phyloP scores from a whole-genome alignment of 2,113 vertebrate genomes.

The Benitochromis conjunctus region DNA sequence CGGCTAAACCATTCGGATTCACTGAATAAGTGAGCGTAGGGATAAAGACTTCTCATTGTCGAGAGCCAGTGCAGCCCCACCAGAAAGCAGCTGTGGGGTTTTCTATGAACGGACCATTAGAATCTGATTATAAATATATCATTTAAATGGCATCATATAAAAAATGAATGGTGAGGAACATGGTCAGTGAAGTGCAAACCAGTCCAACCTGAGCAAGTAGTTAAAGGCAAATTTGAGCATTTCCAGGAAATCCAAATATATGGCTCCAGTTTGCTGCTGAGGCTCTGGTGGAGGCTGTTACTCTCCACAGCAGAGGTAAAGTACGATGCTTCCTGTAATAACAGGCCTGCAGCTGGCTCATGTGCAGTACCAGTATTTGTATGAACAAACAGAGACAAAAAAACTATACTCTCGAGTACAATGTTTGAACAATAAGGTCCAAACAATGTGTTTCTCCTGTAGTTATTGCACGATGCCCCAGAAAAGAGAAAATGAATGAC shows the following conservation, averaged over 20 bases:
- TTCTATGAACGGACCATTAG: conserved; percentile 32
- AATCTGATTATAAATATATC: not conserved
- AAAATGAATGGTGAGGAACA: not conserved
- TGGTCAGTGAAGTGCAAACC: not conserved
- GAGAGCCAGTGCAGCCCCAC: not conserved
- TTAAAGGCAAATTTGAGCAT: not conserved
- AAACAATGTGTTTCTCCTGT: not conserved
- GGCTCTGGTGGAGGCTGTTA: not conserved
- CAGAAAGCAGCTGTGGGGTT: not conserved
- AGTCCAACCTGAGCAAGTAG: not conserved
- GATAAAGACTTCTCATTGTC: conserved; percentile 15
- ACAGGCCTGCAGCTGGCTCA: not conserved
- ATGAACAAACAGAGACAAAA: not conserved
- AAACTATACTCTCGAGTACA: not conserved
- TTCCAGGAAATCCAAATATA: not conserved
- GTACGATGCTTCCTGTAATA: not conserved
- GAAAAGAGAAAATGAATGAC: not conserved
- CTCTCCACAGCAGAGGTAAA: not conserved
- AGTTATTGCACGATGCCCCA: not conserved
- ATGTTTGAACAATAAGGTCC: not conserved
- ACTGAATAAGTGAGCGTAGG: conserved; percentile 4
- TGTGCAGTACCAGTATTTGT: not conserved
- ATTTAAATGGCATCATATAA: not conserved
- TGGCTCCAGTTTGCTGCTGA: not conserved
- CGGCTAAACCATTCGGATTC: conserved; percentile 31